Evolutionary conservation across 2,113 vertebrate species (phyloP), one percentile per base, ranked within the genome.

Genomic region (Scopus umbretta): DNA sequence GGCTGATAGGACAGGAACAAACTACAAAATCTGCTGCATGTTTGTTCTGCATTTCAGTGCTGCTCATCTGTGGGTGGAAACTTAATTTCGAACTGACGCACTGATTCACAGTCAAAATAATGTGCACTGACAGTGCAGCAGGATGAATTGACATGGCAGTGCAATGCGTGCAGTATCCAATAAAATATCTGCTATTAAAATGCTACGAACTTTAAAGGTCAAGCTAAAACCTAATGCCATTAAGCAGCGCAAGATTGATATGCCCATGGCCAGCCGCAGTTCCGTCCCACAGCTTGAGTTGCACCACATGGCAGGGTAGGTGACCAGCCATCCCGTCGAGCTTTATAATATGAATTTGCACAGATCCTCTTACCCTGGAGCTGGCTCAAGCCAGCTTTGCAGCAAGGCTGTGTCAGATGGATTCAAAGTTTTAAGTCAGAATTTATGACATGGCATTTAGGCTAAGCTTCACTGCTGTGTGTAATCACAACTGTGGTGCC

Each of bases 61-160:
- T 80, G 53, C 75, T 70, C 38, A 59, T 80, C 66, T 62, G 36
- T 0, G 8, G 66, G 80, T 73, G 50, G 83, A 85, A 94, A 65
- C 42, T 65, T 67, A 29, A 75, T 90, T 92, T 85, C 34, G 49
- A 76, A 72, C 80, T n/a, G 49, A 82, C 63, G 70, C 71, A 66
- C 61, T 90, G 66, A 73, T 82, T 94, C 89, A 87, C 43, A 47
- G 71, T 92, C 95, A 92, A 82, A 91, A 80, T 73, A 82, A 95
- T 70, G 81, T 88, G 92, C 71, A 7, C 66, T 67, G 74, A 36
- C 22, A 47, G 23, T 47, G 78, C 63, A 76, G 21, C 43, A 67
- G 84, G 71, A 65, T 55, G 50, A 87, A 88, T 59, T 72, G 91
- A 88, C 55, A 4, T 80, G 84, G 78, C 93, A 93, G 81, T 9